A percentile compares a stretch with the other conserved stretches of the same genome.
phyloP scores from a whole-genome alignment of 2,888 invertebrate genomes.

The Amphipoea lucens region DNA sequence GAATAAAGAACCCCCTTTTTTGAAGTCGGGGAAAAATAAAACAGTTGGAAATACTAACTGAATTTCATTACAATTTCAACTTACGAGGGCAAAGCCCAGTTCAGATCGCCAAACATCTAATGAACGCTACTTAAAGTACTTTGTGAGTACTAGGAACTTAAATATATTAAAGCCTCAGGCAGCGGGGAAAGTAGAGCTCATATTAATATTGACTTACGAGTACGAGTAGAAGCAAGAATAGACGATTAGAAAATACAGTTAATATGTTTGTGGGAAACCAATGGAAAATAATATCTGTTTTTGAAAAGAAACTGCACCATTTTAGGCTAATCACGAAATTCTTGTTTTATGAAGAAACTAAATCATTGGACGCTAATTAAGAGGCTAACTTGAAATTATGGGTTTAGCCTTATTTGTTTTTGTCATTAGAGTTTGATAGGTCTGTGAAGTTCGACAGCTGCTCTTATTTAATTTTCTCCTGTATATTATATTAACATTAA shows the following conservation, averaged over 20 bases:
- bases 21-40: neutral
- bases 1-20: too few species aligned
- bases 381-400: neutral
- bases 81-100: slow-evolving; percentile 18
- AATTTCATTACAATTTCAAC: neutral
- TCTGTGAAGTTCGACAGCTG: neutral
- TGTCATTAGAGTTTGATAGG: too few species aligned
- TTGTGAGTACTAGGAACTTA: slow-evolving; percentile 26
- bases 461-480: too few species aligned
- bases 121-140: slow-evolving; percentile 8
- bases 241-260: neutral
- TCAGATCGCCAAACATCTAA: slow-evolving; percentile 1
- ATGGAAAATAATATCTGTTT: neutral
- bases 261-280: neutral
- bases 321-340: neutral
- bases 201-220: slow-evolving; percentile 30
- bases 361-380: neutral
- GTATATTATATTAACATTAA: too few species aligned
- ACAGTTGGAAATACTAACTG: neutral
- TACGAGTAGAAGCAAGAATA: neutral
- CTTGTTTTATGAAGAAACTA: neutral
- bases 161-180: slow-evolving; percentile 31
- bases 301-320: neutral
- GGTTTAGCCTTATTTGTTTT: neutral
- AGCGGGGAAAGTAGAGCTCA: neutral